These are phyloP conservation scores for Microplitis deprimator DNA, from an alignment of 2,888 invertebrate species.

Conservation along the genomic window DNA sequence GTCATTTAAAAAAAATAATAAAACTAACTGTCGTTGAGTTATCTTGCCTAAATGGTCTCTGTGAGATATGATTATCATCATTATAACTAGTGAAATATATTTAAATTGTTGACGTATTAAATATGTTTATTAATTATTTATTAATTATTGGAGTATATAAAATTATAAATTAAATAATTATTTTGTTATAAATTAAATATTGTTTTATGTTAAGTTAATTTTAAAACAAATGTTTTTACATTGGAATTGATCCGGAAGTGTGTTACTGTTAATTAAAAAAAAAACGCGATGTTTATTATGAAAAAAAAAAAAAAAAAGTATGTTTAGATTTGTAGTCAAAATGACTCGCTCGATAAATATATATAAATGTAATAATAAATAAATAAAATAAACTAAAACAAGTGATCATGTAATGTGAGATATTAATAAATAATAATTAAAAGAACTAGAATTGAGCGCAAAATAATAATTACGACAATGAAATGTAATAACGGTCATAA, in stretches of 20 bases:
- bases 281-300: background rate
- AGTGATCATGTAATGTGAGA: conserved; percentile 6
- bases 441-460: conserved; percentile 41
- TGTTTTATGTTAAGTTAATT: background rate
- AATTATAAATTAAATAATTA: background rate
- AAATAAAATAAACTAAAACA: background rate
- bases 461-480: conserved; percentile 22
- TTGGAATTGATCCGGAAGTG: background rate
- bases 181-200: background rate
- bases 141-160: background rate
- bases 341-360: background rate
- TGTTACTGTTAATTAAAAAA: background rate
- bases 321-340: background rate
- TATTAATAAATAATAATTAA: conserved; percentile 36
- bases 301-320: background rate
- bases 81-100: conserved; percentile 34
- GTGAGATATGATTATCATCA: conserved; percentile 41
- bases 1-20: conserved; percentile 26
- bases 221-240: background rate
- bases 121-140: background rate
- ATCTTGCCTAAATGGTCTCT: conserved; percentile 34
- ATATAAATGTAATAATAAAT: conserved; percentile 1
- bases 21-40: conserved; percentile 26
- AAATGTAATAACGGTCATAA: conserved; percentile 48
- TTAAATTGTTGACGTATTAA: background rate